Evolutionary conservation across 1,140 invertebrate species (phyloP).

Genomic region (Drosophila nikananu): DNA sequence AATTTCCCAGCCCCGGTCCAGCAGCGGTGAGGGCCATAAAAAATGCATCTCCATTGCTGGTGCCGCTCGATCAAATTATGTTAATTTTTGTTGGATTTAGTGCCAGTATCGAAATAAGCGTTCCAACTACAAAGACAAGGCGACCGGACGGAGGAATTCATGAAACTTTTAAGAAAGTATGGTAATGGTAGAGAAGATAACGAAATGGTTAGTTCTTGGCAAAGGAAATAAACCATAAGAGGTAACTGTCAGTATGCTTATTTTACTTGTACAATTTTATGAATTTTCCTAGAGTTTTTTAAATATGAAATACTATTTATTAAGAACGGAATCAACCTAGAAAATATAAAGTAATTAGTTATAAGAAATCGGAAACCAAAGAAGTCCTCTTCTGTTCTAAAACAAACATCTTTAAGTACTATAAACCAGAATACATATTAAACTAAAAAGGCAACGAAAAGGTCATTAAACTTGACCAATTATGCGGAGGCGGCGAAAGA

Average conservation of each 20-base stretch:
- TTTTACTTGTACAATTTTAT: not conserved
- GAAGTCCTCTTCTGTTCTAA: not conserved
- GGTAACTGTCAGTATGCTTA: not conserved
- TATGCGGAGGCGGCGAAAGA: conserved; percentile 13
- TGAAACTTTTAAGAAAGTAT: conserved; percentile 2
- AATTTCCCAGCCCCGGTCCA: conserved; percentile 67
- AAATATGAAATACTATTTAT: not conserved
- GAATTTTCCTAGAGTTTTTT: not conserved
- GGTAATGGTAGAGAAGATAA: conserved; percentile 14
- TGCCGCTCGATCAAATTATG: conserved; percentile 82
- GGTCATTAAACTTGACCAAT: conserved; percentile 31
- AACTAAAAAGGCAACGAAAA: not conserved
- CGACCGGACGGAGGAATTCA: conserved; percentile 3
- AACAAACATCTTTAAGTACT: not conserved
- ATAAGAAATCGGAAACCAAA: not conserved
- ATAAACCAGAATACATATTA: not conserved
- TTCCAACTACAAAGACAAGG: conserved; percentile 45
- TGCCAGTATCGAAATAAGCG: conserved; percentile 67
- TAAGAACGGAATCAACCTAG: not conserved
- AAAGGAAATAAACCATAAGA: not conserved
- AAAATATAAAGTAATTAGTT: not conserved
- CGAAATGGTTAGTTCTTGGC: not conserved
- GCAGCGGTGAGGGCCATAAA: conserved; percentile 61
- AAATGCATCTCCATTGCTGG: conserved; percentile 73
- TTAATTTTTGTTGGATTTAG: conserved; percentile 70